Evolutionary conservation across 2,888 invertebrate species (phyloP).

Genomic region (Metopia argyrocephala): DNA sequence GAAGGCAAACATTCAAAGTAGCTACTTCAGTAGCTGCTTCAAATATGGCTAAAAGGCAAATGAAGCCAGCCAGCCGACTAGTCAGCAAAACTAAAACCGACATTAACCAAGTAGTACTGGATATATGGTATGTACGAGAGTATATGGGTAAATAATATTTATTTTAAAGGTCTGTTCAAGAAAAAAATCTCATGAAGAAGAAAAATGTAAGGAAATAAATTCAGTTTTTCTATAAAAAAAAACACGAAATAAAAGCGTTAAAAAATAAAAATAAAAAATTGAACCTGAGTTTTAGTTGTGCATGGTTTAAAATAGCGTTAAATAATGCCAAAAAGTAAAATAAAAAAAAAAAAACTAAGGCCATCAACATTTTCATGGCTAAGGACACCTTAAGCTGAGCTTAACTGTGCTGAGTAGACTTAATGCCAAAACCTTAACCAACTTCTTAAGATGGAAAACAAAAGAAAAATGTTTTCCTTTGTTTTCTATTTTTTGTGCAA

Average conservation of each 20-base stretch:
- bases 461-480: constrained; percentile 44
- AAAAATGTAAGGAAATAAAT: constrained; percentile 70
- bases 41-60: constrained; percentile 61
- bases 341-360: constrained; percentile 23
- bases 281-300: constrained; percentile 56
- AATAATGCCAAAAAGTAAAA: constrained; percentile 55
- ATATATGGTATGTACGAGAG: too few relatives aligned
- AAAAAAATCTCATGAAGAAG: constrained; percentile 56
- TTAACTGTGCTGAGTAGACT: constrained; percentile 1
- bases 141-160: constrained; percentile 55
- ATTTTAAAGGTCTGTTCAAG: constrained; percentile 34
- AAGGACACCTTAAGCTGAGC: constrained; percentile 30
- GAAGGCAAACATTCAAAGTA: constrained; percentile 67
- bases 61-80: constrained; percentile 20
- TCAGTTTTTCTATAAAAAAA: constrained; percentile 35
- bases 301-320: constrained; percentile 63
- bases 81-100: constrained; percentile 33
- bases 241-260: constrained; percentile 47
- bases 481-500: constrained; percentile 56
- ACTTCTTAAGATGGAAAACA: constrained; percentile 64
- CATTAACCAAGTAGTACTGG: constrained; percentile 52
- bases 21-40: constrained; percentile 75
- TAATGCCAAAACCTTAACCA: too few relatives aligned
- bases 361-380: constrained; percentile 57
- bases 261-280: constrained; percentile 49